These are phyloP conservation scores for Isurus oxyrinchus DNA, from an alignment of 2,113 vertebrate genomes.

Conservation along the genomic window DNA sequence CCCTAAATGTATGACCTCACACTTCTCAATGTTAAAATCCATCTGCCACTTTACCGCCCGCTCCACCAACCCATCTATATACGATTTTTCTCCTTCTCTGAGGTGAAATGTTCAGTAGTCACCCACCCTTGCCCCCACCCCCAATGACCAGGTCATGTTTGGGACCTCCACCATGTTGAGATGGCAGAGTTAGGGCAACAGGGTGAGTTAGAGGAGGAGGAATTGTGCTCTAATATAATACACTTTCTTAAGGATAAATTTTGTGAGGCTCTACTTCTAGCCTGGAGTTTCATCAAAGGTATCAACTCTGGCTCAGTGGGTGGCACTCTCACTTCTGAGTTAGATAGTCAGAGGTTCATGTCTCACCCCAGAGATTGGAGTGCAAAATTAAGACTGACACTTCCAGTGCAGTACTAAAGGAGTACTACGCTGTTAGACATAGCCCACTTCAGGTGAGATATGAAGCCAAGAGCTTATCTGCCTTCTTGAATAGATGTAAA, in stretches of 20 bases:
- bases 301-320: not conserved
- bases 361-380: not conserved
- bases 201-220: not conserved
- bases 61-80: too few relatives aligned
- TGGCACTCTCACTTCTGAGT: not conserved
- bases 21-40: too few relatives aligned
- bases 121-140: too few relatives aligned
- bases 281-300: too few relatives aligned
- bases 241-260: not conserved
- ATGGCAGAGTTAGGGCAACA: not conserved
- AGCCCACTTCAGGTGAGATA: not conserved
- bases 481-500: not conserved
- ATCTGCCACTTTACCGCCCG: too few relatives aligned
- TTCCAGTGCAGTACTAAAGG: not conserved
- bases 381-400: not conserved
- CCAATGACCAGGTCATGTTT: not conserved
- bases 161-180: not conserved
- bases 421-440: not conserved
- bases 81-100: not conserved
- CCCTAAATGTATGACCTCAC: too few relatives aligned
- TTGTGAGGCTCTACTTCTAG: not conserved
- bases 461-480: not conserved
- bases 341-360: not conserved
- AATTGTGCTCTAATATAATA: not conserved
- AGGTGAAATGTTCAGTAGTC: not conserved